phyloP scores from a whole-genome alignment of 2,888 invertebrate species.

The Perizoma flavofasciatum region DNA sequence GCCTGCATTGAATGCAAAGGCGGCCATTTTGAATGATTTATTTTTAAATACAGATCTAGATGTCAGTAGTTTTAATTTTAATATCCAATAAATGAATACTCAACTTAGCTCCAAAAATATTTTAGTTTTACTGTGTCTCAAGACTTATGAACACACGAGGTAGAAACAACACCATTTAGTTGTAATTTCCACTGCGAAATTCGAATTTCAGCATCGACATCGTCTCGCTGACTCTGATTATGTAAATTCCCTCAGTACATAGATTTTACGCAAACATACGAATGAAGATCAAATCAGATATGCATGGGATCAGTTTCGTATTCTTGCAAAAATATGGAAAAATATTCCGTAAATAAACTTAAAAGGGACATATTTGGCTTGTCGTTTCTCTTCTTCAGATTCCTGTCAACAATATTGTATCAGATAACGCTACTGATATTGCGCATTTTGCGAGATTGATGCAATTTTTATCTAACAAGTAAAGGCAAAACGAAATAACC shows the following conservation, averaged over 20 bases:
- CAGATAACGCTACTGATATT: conserved; percentile 28
- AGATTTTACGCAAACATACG: conserved; percentile 75
- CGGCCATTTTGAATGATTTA: no score
- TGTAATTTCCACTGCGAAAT: conserved; percentile 48
- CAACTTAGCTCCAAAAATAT: no score
- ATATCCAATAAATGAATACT: no score
- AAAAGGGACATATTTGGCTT: conserved; percentile 46
- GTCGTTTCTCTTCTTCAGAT: conserved; percentile 37
- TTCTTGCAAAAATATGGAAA: conserved; percentile 64
- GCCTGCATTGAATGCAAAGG: no score
- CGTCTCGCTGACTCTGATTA: conserved; percentile 75
- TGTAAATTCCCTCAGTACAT: conserved; percentile 66
- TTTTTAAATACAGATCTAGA: no score
- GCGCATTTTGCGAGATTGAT: conserved; percentile 26
- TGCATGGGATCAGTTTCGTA: conserved; percentile 76
- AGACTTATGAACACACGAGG: no score
- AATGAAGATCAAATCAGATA: conserved; percentile 77
- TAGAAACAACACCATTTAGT: conserved; percentile 25
- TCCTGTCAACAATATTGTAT: conserved; percentile 31
- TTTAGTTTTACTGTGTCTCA: no score
- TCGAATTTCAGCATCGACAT: conserved; percentile 58
- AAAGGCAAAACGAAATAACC: conserved; percentile 8
- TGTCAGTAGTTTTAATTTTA: no score
- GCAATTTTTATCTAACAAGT: conserved; percentile 12
- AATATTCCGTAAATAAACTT: conserved; percentile 64